These are phyloP conservation scores for Tinamus major DNA, from an alignment of 2,797 vertebrate species.

Conservation along the genomic window DNA sequence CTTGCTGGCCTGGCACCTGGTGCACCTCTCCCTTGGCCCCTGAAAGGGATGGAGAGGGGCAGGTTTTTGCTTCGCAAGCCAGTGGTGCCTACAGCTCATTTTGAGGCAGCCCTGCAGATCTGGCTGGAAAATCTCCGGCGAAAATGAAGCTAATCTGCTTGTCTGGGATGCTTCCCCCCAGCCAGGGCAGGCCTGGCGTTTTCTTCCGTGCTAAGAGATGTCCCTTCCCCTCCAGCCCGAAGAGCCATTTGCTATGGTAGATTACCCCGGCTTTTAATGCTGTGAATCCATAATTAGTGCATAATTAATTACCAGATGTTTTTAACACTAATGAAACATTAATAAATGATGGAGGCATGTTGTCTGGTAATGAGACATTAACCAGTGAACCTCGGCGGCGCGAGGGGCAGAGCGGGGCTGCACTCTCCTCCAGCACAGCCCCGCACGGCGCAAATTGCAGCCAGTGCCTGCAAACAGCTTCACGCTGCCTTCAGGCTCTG, in stretches of 20 bases:
- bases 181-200: slow-evolving; percentile 17
- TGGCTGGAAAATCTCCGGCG: background rate
- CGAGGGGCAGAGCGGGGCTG: background rate
- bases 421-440: background rate
- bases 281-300: slow-evolving; percentile 73
- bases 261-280: slow-evolving; percentile 64
- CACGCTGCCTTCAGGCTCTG: background rate
- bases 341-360: slow-evolving; percentile 74
- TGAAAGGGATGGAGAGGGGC: background rate
- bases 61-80: background rate
- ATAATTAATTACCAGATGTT: slow-evolving; percentile 80
- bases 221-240: background rate
- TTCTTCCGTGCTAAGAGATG: slow-evolving; percentile 21
- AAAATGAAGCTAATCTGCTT: slow-evolving; percentile 19
- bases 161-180: slow-evolving; percentile 12
- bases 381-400: slow-evolving; percentile 27
- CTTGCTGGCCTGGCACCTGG: background rate
- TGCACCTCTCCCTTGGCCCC: background rate
- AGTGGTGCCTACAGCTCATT: background rate
- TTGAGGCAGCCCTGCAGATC: background rate
- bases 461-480: background rate
- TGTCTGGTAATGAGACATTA: slow-evolving; percentile 69
- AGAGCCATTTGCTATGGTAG: slow-evolving; percentile 64
- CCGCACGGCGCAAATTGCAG: background rate
- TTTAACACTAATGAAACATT: slow-evolving; percentile 77